Evolutionary conservation across 2,888 invertebrate genomes (phyloP).

Genomic region (Phalera bucephala): DNA sequence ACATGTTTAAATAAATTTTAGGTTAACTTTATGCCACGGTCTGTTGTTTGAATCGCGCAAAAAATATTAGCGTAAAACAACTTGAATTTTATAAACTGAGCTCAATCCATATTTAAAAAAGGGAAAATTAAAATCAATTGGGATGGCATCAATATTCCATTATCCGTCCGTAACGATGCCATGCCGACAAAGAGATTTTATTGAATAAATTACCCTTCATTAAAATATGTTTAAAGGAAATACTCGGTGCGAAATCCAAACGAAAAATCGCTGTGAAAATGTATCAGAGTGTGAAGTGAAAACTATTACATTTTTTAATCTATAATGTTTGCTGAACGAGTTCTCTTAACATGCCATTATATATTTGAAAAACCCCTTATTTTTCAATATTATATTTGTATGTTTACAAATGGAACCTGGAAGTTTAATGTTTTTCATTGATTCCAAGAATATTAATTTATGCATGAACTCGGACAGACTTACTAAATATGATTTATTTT

Average conservation of each 20-base stretch:
- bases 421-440: no score
- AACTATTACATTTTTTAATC: no score
- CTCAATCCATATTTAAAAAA: conserved; percentile 43
- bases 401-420: no score
- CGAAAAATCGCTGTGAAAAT: conserved; percentile 23
- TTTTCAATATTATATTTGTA: no score
- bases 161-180: conserved; percentile 62
- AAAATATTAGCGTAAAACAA: not conserved
- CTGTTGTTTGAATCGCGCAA: no score
- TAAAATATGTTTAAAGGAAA: conserved; percentile 58
- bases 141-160: conserved; percentile 69
- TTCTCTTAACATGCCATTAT: not conserved
- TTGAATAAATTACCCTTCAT: conserved; percentile 75
- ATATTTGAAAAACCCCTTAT: no score
- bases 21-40: no score
- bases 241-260: conserved; percentile 17
- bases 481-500: no score
- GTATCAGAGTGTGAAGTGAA: conserved; percentile 10
- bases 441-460: no score
- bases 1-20: no score
- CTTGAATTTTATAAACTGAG: conserved; percentile 20
- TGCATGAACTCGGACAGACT: no score
- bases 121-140: conserved; percentile 62
- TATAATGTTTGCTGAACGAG: not conserved
- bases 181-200: conserved; percentile 70